Conservation (phyloP, 2,888 invertebrate species). For the Carcina quercana region DNA sequence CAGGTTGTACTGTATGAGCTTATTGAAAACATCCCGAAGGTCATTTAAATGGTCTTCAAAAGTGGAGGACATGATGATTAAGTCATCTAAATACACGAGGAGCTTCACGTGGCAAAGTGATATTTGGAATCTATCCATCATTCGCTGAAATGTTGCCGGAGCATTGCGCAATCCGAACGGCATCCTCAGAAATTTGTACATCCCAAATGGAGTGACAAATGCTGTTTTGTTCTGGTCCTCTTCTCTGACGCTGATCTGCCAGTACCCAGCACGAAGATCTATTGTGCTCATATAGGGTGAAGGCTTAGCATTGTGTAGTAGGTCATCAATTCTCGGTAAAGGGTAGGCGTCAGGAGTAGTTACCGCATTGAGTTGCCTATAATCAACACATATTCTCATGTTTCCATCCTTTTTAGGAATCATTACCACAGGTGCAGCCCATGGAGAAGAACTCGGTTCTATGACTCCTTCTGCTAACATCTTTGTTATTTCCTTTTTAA, state of each 20-base stretch:
- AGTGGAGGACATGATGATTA: conserved; percentile 18
- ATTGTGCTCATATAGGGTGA: conserved; percentile 13
- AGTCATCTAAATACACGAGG: conserved; percentile 23
- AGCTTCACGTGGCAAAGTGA: conserved; percentile 13
- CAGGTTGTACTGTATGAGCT: conserved; percentile 14
- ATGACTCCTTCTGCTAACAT: background rate
- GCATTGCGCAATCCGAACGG: conserved; percentile 31
- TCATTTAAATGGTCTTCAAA: conserved; percentile 18
- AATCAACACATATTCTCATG: conserved; percentile 31
- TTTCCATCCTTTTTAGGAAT: conserved; percentile 30
- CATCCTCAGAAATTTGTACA: conserved; percentile 25
- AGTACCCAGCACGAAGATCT: conserved; percentile 10
- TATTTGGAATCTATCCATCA: conserved; percentile 24
- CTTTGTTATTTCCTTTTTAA: background rate
- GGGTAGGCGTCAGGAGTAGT: conserved; percentile 30
- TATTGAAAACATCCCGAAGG: conserved; percentile 13
- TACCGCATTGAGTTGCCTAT: conserved; percentile 20
- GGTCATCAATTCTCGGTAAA: conserved; percentile 26
- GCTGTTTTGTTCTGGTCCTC: conserved; percentile 16
- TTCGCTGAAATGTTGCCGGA: conserved; percentile 24
- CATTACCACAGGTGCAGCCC: conserved; percentile 33
- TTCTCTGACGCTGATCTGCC: conserved; percentile 20
- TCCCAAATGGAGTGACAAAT: conserved; percentile 23
- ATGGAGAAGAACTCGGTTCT: conserved; percentile 10
- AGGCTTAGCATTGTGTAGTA: conserved; percentile 11